Conservation (phyloP, 2,888 invertebrate species). For the Agriopis aurantiaria region DNA sequence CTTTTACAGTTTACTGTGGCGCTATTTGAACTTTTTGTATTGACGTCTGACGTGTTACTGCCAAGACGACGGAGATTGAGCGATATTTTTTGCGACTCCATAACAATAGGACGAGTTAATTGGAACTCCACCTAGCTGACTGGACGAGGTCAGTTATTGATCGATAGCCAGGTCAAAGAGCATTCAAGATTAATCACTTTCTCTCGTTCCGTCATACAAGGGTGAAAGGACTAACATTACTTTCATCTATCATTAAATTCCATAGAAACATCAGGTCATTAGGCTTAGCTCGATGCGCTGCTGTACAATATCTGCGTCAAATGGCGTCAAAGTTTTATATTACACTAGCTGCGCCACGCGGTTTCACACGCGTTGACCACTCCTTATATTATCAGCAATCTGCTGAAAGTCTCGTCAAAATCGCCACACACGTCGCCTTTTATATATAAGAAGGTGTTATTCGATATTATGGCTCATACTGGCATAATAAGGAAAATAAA, state of each 20-base stretch:
- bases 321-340: constrained; percentile 1
- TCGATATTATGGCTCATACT: constrained; percentile 1
- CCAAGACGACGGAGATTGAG: too few species aligned
- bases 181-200: constrained; percentile 23
- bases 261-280: too few species aligned
- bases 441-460: not conserved
- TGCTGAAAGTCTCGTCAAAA: too few species aligned
- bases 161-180: constrained; percentile 22
- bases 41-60: too few species aligned
- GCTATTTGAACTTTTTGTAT: too few species aligned
- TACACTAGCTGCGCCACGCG: not conserved
- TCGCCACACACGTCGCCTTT: too few species aligned
- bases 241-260: constrained; percentile 6
- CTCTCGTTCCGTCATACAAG: constrained; percentile 22
- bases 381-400: too few species aligned
- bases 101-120: constrained; percentile 15
- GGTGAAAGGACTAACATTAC: constrained; percentile 21
- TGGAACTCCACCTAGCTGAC: not conserved
- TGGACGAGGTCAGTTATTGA: constrained; percentile 9
- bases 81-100: too few species aligned
- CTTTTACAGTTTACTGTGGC: too few species aligned
- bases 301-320: constrained; percentile 1
- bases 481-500: constrained; percentile 14
- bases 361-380: too few species aligned
- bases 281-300: not conserved